Base-by-base conservation (phyloP, 2,113 vertebrate genomes). In the Antidorcas marsupialis region DNA sequence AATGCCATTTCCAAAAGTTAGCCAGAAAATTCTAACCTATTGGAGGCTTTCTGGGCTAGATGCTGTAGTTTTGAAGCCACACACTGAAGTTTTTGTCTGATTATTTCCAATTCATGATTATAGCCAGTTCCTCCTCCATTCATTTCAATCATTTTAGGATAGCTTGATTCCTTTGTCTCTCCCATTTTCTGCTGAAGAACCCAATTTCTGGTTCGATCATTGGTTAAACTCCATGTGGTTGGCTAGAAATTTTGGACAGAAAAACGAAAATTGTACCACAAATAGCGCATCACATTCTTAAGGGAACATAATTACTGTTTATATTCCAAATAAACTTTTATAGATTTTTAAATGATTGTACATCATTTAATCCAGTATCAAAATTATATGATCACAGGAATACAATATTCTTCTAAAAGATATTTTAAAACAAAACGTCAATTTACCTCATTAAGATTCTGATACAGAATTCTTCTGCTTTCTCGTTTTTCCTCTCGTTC, bases 171-270 rank as follows among this genome's bases (percentile, higher is more conserved):
- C 71, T 98, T 98, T 5, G 97, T 94, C 57, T 98, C 98, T 90
- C 98, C 98, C 53, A 98, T 97, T 98, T 99, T 99, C 97, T 99
- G 99, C 92, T 99, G 99, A 94, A 99, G 98, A 98, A 99, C 98
- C 99, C 99, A 99, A 94, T 99, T 99, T 97, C 99, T 99, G 94
- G 99, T 99, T 97, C 99, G 98, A 60, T 99, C 99, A 14, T 78
- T 98, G 71, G 98, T 97, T 52, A 98, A 97, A 89, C 98, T 98
- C 98, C 98, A 98, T 12, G 96, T 78, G 84, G 89, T 50, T 98
- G 99, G 96, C 96, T 98, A 62, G 81, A 6, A 96, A 87, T 96
- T 98, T 95, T 89, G 60, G 67, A 95, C 14, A 96, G 90, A 96
- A 90, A 96, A 87, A 50, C 10, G 92, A 5, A n/a, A 89, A 86